Evolutionary conservation across 1,140 invertebrate genomes (phyloP).

Genomic region (Caenorhabditis tropicalis): DNA sequence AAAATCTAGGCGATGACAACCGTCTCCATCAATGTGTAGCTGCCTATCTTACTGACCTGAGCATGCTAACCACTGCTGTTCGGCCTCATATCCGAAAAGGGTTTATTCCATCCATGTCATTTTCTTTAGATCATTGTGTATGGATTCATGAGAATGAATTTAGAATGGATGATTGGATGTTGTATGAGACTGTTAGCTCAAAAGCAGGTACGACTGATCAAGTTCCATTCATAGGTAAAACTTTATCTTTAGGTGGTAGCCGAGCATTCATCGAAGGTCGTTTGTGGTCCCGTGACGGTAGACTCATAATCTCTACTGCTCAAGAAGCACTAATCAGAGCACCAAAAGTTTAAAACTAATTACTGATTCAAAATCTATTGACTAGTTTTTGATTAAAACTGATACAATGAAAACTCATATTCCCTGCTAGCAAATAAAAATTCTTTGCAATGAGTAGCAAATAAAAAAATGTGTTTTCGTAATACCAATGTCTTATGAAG

Average conservation of each 20-base stretch:
- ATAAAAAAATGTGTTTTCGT: no score
- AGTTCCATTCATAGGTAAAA: not conserved
- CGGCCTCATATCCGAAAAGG: constrained; percentile 55
- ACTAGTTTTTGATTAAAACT: no score
- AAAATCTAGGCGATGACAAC: constrained; percentile 50
- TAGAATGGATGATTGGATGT: constrained; percentile 65
- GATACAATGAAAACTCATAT: no score
- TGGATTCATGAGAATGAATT: constrained; percentile 63
- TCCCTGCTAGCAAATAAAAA: no score
- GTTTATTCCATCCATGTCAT: constrained; percentile 61
- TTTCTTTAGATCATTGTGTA: constrained; percentile 62
- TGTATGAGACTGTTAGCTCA: constrained; percentile 61
- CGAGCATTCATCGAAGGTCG: constrained; percentile 58
- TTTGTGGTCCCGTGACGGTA: constrained; percentile 56
- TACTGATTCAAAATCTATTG: no score
- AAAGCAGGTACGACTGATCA: constrained; percentile 51
- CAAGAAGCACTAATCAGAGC: constrained; percentile 59
- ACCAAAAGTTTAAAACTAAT: constrained; percentile 9
- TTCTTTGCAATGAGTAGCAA: no score
- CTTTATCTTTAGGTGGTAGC: constrained; percentile 47
- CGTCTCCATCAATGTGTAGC: constrained; percentile 55
- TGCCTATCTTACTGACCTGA: constrained; percentile 55
- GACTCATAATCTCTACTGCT: constrained; percentile 57
- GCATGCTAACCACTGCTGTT: constrained; percentile 57
- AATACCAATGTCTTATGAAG: no score